Percentiles rank a stretch among this genome's conserved stretches.
Evolutionary conservation across 1,140 invertebrate species (phyloP).

Genomic region (Atopsyche davidsoni): DNA sequence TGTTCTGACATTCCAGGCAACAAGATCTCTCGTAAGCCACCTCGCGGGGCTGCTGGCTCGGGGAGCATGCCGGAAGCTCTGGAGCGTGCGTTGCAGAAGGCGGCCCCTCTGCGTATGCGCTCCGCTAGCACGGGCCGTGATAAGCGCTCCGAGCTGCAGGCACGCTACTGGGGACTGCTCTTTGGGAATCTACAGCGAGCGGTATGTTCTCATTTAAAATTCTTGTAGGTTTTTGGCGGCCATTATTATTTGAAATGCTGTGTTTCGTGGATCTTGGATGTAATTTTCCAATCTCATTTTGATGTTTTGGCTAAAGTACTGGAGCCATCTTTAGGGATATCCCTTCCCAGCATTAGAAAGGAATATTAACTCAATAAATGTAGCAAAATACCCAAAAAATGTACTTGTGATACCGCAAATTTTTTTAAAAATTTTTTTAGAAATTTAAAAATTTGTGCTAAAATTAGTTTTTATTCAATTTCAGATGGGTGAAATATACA

Average conservation of each 20-base stretch:
- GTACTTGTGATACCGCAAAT: too few relatives aligned
- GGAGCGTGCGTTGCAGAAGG: slow-evolving; percentile 31
- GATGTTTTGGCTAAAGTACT: too few relatives aligned
- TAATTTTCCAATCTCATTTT: too few relatives aligned
- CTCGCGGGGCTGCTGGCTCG: slow-evolving; percentile 39
- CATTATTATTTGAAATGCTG: neutral
- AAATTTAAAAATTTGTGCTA: too few relatives aligned
- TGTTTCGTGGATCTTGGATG: neutral
- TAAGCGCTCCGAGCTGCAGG: slow-evolving; percentile 80
- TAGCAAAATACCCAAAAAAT: too few relatives aligned
- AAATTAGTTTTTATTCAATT: slow-evolving; percentile 31
- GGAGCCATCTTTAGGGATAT: too few relatives aligned
- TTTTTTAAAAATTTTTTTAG: too few relatives aligned
- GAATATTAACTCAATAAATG: too few relatives aligned
- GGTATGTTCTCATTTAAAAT: slow-evolving; percentile 53
- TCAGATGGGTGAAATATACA: slow-evolving; percentile 67
- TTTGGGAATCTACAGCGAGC: slow-evolving; percentile 91
- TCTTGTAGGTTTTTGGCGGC: neutral
- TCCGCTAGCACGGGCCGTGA: slow-evolving; percentile 81
- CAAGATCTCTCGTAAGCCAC: slow-evolving; percentile 56
- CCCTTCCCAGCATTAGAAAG: too few relatives aligned
- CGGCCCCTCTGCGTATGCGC: slow-evolving; percentile 49
- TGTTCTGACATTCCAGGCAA: slow-evolving; percentile 12
- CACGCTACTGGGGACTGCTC: slow-evolving; percentile 89
- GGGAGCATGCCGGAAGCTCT: slow-evolving; percentile 32